These are phyloP conservation scores for Dasyurus viverrinus DNA, from an alignment of 2,113 vertebrate genomes.

Conservation along the genomic window DNA sequence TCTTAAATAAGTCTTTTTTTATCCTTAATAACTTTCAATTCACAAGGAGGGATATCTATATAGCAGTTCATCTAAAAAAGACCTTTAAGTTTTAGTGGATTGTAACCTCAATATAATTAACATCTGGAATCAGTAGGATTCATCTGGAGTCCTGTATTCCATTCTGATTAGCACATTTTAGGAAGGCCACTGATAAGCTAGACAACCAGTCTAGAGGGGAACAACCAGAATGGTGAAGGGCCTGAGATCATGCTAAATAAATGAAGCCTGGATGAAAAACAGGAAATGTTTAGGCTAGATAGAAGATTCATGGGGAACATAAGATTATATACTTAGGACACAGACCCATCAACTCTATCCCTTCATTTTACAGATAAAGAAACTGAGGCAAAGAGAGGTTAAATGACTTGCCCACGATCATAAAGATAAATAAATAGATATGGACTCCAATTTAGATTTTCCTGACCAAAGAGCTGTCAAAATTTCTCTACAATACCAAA, in stretches of 20 bases:
- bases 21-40: background rate
- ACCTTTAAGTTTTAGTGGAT: background rate
- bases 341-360: background rate
- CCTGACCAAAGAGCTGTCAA: background rate
- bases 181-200: background rate
- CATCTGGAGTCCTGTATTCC: background rate
- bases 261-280: background rate
- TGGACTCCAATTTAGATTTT: background rate
- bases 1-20: background rate
- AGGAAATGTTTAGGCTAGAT: background rate
- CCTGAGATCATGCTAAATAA: background rate
- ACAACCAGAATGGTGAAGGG: background rate
- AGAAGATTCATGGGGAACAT: background rate
- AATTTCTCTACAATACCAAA: background rate
- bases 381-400: background rate
- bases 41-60: background rate
- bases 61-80: background rate
- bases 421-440: background rate
- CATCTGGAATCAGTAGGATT: too few species aligned
- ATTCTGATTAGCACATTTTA: background rate
- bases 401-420: background rate
- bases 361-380: background rate
- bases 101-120: background rate
- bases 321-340: background rate
- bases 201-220: background rate